Percentiles rank a stretch among this genome's conserved stretches.
Evolutionary conservation across 2,113 vertebrate species (phyloP).

Genomic region (Aythya baeri): DNA sequence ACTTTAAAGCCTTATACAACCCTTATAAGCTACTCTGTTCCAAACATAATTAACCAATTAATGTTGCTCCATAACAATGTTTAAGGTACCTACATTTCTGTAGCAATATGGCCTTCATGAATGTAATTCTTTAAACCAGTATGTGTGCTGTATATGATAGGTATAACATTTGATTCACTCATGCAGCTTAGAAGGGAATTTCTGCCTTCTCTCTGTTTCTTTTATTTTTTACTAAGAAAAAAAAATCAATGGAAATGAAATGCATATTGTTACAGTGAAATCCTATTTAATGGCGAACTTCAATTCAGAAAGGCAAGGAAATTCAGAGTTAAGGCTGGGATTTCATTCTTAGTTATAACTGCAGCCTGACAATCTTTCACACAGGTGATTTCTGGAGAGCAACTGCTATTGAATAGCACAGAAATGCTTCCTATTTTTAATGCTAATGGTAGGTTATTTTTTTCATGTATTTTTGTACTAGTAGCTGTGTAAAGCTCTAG

Average conservation of each 20-base stretch:
- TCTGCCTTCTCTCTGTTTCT: not conserved
- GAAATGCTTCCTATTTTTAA: slow-evolving; percentile 7
- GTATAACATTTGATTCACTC: not conserved
- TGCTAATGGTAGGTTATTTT: not conserved
- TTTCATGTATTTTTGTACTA: not conserved
- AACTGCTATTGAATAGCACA: not conserved
- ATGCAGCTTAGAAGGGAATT: not conserved
- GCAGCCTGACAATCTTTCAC: not conserved
- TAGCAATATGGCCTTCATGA: not conserved
- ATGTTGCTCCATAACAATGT: not conserved
- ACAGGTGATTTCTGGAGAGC: not conserved
- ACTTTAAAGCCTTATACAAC: not conserved
- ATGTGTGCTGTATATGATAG: not conserved
- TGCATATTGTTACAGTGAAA: slow-evolving; percentile 22
- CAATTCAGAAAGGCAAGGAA: not conserved
- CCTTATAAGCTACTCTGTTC: not conserved
- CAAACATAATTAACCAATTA: not conserved
- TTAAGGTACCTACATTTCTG: not conserved
- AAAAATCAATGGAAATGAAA: not conserved
- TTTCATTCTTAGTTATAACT: not conserved
- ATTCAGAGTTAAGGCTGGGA: not conserved
- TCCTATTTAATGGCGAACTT: slow-evolving; percentile 4
- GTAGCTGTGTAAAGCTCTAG: not conserved
- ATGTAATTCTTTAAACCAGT: not conserved
- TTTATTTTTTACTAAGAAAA: not conserved